These are phyloP conservation scores for Himalopsyche japonica DNA, from an alignment of 2,888 invertebrate species.

Conservation along the genomic window DNA sequence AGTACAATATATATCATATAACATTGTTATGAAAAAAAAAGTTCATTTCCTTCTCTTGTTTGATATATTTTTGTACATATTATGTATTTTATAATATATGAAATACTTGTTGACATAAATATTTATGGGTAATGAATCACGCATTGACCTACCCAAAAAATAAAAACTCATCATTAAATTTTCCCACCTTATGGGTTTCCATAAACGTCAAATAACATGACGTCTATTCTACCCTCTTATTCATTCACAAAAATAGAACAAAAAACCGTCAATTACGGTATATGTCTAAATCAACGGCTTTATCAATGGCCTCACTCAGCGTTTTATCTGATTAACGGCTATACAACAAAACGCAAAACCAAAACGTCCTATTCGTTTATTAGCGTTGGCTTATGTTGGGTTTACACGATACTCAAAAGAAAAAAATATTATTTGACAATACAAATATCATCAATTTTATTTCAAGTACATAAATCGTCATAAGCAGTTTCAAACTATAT, in stretches of 20 bases:
- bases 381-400: neutral
- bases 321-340: neutral
- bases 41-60: too few relatives aligned
- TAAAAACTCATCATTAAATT: neutral
- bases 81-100: too few relatives aligned
- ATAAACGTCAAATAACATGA: neutral
- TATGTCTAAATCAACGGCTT: slow-evolving; percentile 1
- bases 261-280: neutral
- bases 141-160: too few relatives aligned
- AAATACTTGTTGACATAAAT: too few relatives aligned
- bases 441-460: too few relatives aligned
- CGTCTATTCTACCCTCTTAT: neutral
- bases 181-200: neutral
- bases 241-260: neutral
- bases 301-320: neutral
- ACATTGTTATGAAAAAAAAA: too few relatives aligned
- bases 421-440: too few relatives aligned
- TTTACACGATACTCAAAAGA: neutral
- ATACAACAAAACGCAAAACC: neutral
- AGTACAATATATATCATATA: too few relatives aligned
- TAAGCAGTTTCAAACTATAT: too few relatives aligned
- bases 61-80: too few relatives aligned
- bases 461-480: too few relatives aligned
- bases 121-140: too few relatives aligned
- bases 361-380: neutral